Evolutionary conservation across 2,888 invertebrate species (phyloP), one percentile per base, ranked within the genome.

Genomic region (Athalia cordata): DNA sequence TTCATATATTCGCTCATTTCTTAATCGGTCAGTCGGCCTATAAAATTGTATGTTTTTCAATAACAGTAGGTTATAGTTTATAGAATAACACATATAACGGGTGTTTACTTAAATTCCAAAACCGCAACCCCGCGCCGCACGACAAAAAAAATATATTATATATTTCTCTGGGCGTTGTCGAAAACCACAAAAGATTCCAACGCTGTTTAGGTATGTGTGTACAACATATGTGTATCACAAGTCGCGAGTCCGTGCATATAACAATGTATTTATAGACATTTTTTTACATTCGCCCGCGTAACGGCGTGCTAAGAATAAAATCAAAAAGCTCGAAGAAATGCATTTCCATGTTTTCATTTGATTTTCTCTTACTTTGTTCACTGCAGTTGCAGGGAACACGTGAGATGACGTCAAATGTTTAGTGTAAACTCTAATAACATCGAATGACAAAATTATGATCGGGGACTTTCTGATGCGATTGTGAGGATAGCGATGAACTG

Each of bases 1-100:
- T 29, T 59, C 62, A 72, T 52, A 79, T 66, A 74, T 75, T 78
- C 70, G 66, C 74, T 79, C 80, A 70, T 78, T 77, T 78, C n/a
- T 81, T 65, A 77, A 70, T 79, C 76, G 5, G 50, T 55, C 3
- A 67, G 49, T 67, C 47, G 49, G 50, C 9, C 49, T 7, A 15
- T 50, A 50, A 3, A 50, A 8, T 47, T 4, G 5, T 15, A 43
- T 7, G 43, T 7, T 7, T 43, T 8, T 59, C 47, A 72, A 72
- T 45, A 72, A 72, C 57, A 72, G 59, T 57, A 72, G 59, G 2
- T 29, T 29, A 29, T 29, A 29, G 29, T 29, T 29, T 29, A 29
- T 29, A 29, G 29, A 29, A 29, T 29, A 47, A 57, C 59, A 15
- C 29, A 59, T 43, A 49, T 75, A 75, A 75, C 75, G 75, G 75